Evolutionary conservation across 2,888 invertebrate species (phyloP).

Genomic region (Isotomurus palustris): DNA sequence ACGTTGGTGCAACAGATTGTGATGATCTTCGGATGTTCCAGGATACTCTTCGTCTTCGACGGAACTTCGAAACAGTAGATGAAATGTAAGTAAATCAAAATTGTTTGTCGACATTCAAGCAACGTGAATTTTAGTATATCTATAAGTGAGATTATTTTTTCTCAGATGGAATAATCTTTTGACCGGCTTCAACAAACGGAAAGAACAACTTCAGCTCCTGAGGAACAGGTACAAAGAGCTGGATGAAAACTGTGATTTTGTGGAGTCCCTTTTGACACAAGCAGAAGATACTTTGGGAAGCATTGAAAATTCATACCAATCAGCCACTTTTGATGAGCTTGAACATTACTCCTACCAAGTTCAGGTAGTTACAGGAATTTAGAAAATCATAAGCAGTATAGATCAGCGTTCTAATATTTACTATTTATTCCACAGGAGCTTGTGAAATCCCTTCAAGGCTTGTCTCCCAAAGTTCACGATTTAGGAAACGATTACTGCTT

Average conservation of each 20-base stretch:
- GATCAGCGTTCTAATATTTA: too few relatives aligned
- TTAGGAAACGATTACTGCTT: constrained; percentile 40
- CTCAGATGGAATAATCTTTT: constrained; percentile 41
- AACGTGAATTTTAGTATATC: constrained; percentile 3
- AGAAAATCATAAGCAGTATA: too few relatives aligned
- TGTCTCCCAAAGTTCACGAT: constrained; percentile 42
- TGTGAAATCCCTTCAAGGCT: constrained; percentile 30
- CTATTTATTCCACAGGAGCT: constrained; percentile 16
- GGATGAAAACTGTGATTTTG: constrained; percentile 37
- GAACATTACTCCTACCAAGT: background rate
- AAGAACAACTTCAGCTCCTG: constrained; percentile 30
- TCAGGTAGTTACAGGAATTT: constrained; percentile 15
- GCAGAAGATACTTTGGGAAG: constrained; percentile 27
- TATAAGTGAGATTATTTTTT: background rate
- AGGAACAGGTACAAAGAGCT: constrained; percentile 29
- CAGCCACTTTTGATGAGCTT: background rate
- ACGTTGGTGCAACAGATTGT: constrained; percentile 50
- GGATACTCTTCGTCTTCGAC: constrained; percentile 33
- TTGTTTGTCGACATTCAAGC: background rate
- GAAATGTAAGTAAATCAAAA: constrained; percentile 30
- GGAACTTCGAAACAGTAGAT: constrained; percentile 34
- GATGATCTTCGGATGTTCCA: constrained; percentile 40
- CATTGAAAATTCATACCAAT: constrained; percentile 19
- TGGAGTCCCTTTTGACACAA: constrained; percentile 35
- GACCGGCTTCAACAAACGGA: constrained; percentile 30